Evolutionary conservation across 2,888 invertebrate genomes (phyloP), one percentile per base, ranked within the genome.

Genomic region (Celastrina argiolus): DNA sequence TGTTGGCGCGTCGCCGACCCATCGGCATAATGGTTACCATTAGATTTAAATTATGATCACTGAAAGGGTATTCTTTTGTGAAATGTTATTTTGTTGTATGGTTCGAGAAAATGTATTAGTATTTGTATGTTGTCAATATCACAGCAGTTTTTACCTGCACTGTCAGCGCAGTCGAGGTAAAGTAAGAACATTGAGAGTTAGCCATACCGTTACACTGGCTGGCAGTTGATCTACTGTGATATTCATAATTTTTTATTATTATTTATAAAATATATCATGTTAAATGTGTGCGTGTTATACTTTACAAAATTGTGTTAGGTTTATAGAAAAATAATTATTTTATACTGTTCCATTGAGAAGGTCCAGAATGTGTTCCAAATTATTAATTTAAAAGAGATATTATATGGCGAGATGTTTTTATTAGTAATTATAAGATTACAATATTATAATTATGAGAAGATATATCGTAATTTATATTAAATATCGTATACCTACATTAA

Each of bases 181-280:
- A 14, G 34, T 22, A 10, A 10, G 18, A 12, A 22, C 10, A 5
- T 5, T 18, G 18, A 16, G 2, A 34, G n/a, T 22, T 39, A 58
- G 42, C 31, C 63, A 2, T 14, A 51, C 36, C 45, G 26, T 28
- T 31, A 77, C 76, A 77, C 76, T 78, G 77, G 85, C 87, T 88
- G 90, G 83, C 89, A 87, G 88, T 86, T 86, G 79, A 76, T 84
- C 88, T 90, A 86, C 84, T 91, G 91, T 91, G 91, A 90, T 91
- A 89, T 90, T 89, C 79, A 89, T 88, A 87, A 87, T 87, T 85
- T 75, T 87, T 87, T 90, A 84, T 83, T 87, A 86, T 85, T 85
- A 87, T 88, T 87, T 86, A 83, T 84, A 80, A 75, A 65, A 41
- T 56, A 61, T 78, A 79, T 78, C 80, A 81, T 79, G 83, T 84